Percentiles rank a stretch among this genome's conserved stretches.
Conservation (phyloP, 2,113 vertebrate genomes). For the Ptilonorhynchus violaceus region DNA sequence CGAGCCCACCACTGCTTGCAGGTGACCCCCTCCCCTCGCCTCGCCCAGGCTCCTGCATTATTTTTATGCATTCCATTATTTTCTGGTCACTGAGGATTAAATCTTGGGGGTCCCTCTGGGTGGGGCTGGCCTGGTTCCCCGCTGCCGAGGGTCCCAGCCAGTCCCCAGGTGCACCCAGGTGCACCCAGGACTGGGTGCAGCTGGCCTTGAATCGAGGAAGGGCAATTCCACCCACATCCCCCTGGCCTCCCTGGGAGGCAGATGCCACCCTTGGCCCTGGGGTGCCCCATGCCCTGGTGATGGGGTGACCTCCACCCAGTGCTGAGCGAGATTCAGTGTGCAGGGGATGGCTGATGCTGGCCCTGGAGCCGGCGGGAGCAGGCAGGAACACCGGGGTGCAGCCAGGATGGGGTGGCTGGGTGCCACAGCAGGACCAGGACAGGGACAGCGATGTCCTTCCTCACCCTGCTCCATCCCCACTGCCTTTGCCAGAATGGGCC, state of each 20-base stretch:
- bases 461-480: background rate
- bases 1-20: background rate
- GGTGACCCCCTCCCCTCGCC: background rate
- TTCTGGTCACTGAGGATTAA: background rate
- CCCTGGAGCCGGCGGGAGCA: background rate
- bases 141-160: fast-evolving
- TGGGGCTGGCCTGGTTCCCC: background rate
- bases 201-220: background rate
- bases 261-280: background rate
- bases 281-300: background rate
- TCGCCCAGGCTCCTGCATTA: background rate
- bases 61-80: background rate
- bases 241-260: fast-evolving
- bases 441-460: fast-evolving
- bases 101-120: background rate
- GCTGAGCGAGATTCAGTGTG: background rate
- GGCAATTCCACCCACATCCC: background rate
- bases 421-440: background rate
- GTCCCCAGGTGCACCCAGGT: background rate
- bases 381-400: too few relatives aligned
- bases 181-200: background rate
- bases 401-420: background rate
- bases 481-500: background rate
- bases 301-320: fast-evolving
- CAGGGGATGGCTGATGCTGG: background rate